These are phyloP conservation scores for Stomatorhinus walkeri DNA, from an alignment of 2,797 vertebrate species.

Conservation along the genomic window DNA sequence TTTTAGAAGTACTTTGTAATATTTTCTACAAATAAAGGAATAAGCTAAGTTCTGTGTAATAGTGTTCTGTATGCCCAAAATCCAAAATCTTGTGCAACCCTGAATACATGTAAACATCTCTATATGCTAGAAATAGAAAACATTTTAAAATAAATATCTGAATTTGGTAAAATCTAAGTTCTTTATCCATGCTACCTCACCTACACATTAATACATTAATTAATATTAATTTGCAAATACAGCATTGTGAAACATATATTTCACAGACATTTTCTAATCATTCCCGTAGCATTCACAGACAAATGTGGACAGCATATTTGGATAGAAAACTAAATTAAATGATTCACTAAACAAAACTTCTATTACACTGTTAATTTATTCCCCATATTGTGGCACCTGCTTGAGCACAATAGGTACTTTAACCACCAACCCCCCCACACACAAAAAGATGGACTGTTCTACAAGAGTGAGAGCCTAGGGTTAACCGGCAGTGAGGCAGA, in stretches of 20 bases:
- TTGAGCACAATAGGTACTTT: background rate
- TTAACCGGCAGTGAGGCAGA: conserved; percentile 21
- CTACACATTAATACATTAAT: background rate
- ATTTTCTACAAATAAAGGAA: background rate
- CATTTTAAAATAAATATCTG: background rate
- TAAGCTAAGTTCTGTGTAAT: background rate
- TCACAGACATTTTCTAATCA: background rate
- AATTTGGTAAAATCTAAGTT: background rate
- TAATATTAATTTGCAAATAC: background rate
- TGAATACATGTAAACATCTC: background rate
- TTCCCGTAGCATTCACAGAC: background rate
- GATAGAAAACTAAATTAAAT: background rate
- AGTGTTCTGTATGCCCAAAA: background rate
- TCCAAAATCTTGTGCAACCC: background rate
- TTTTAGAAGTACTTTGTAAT: background rate
- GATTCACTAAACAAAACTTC: background rate
- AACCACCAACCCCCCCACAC: background rate
- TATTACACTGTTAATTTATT: background rate
- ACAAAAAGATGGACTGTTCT: background rate
- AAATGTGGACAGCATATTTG: background rate
- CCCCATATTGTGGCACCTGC: background rate
- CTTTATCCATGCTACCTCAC: background rate
- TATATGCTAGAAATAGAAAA: background rate
- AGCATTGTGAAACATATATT: background rate
- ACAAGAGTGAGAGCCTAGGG: conserved; percentile 7